Percentiles rank a stretch among this genome's conserved stretches.
phyloP scores from a whole-genome alignment of 2,113 vertebrate genomes.

The Mesoclemmys tuberculata region DNA sequence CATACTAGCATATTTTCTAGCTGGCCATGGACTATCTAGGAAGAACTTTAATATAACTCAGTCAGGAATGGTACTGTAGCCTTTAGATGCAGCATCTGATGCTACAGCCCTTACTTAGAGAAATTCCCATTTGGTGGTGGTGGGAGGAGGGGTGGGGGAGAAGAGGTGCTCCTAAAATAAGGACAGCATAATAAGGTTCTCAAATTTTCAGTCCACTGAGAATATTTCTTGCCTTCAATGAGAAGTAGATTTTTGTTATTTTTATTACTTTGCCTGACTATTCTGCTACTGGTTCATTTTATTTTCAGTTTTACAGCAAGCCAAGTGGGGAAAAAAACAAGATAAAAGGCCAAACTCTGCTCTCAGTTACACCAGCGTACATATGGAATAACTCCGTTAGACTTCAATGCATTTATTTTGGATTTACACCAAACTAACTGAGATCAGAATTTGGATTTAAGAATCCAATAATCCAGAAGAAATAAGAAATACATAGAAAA shows the following conservation, averaged over 20 bases:
- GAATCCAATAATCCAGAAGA: fast-evolving
- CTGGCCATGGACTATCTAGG: not conserved
- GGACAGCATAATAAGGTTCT: not conserved
- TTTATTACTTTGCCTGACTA: not conserved
- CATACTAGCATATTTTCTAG: not conserved
- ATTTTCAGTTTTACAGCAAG: not conserved
- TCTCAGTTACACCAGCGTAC: fast-evolving
- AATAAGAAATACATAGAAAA: not conserved
- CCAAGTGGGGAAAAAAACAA: not conserved
- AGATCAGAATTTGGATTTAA: not conserved
- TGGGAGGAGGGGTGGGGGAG: no score
- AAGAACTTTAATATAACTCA: not conserved
- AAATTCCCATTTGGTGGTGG: not conserved
- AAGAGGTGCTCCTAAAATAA: not conserved
- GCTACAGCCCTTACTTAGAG: not conserved
- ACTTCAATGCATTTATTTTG: fast-evolving
- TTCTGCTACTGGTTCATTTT: not conserved
- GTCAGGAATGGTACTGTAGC: not conserved
- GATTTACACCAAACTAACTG: not conserved
- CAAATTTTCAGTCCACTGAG: not conserved
- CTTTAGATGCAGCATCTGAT: not conserved
- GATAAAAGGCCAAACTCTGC: not conserved
- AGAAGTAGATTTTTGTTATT: fast-evolving
- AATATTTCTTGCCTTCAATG: not conserved
- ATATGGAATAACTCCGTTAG: not conserved